Evolutionary conservation across 2,797 vertebrate genomes (phyloP).

Genomic region (Alca torda): DNA sequence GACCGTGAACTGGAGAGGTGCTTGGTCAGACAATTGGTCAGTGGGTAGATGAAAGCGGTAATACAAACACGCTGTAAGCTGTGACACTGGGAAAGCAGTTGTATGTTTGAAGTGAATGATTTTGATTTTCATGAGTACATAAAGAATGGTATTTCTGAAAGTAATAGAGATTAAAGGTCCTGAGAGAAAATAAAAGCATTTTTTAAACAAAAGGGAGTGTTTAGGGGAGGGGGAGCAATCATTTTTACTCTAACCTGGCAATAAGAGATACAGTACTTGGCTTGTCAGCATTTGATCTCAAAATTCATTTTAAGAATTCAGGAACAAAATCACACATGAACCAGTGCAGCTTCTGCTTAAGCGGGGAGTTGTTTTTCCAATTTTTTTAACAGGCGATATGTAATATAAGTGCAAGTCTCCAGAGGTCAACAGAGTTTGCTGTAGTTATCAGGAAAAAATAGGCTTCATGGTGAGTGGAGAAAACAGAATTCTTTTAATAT

Average conservation of each 20-base stretch:
- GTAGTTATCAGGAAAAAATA: slow-evolving; percentile 16
- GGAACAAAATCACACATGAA: not conserved
- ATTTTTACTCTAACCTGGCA: not conserved
- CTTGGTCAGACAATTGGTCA: slow-evolving; percentile 1
- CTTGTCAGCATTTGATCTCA: not conserved
- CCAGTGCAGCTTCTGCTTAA: not conserved
- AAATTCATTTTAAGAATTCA: not conserved
- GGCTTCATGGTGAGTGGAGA: not conserved
- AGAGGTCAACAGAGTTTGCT: slow-evolving; percentile 21
- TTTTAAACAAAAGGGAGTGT: not conserved
- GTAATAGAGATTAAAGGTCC: not conserved
- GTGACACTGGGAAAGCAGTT: not conserved
- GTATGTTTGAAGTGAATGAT: not conserved
- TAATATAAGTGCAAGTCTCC: not conserved
- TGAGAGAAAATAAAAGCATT: not conserved
- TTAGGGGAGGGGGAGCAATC: not conserved
- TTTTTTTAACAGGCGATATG: not conserved
- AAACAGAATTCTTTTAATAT: not conserved
- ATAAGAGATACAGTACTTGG: not conserved
- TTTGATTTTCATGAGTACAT: slow-evolving; percentile 10
- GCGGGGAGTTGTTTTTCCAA: not conserved
- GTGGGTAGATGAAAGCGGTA: not conserved
- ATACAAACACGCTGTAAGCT: not conserved
- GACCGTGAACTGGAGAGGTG: not conserved
- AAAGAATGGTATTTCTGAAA: not conserved